Evolutionary conservation across 2,888 invertebrate species (phyloP), one percentile per base, ranked within the genome.

Genomic region (Spialia ferax): DNA sequence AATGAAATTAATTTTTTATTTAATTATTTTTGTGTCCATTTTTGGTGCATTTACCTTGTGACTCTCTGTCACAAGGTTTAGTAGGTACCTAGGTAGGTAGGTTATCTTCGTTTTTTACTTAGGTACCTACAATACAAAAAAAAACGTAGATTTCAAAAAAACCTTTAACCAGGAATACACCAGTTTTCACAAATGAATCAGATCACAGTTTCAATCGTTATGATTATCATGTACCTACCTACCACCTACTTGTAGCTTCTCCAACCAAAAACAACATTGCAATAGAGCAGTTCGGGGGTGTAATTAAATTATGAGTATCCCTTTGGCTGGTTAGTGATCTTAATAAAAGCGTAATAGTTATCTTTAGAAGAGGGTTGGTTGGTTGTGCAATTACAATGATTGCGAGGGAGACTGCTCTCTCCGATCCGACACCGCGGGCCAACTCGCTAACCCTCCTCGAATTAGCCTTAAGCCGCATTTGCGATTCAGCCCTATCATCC

Each of bases 331-430:
- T 82, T 81, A 84, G 84, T 84, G 85, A 81, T 88, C 89, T 89
- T 87, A 90, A 91, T 91, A 91, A 92, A 89, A 86, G 87, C 88
- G 85, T 89, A 89, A 91, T 91, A 89, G 89, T 89, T 89, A 88
- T 90, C 88, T 87, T 86, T 79, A 80, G 76, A 79, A 77, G 84
- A 83, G 87, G 87, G 87, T 71, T 78, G 84, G 78, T 80, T 80
- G 82, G 85, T 82, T 82, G 83, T 82, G 82, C 84, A 86, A 88
- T 88, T 86, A 85, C 74, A 72, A 71, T 74, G 77, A 80, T 78
- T 78, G 79, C 71, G 76, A 77, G 77, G 77, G 75, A 69, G 72
- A 70, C 64, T 63, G 60, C 45, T 64, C 59, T 55, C 55, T 52
- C 55, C 77, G 73, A n/a, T n/a, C 26, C 26, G 26, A 73, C 79